A percentile compares a stretch with the other conserved stretches of the same genome.
Conservation (phyloP, 2,113 vertebrate species). For the Archocentrus centrarchus region DNA sequence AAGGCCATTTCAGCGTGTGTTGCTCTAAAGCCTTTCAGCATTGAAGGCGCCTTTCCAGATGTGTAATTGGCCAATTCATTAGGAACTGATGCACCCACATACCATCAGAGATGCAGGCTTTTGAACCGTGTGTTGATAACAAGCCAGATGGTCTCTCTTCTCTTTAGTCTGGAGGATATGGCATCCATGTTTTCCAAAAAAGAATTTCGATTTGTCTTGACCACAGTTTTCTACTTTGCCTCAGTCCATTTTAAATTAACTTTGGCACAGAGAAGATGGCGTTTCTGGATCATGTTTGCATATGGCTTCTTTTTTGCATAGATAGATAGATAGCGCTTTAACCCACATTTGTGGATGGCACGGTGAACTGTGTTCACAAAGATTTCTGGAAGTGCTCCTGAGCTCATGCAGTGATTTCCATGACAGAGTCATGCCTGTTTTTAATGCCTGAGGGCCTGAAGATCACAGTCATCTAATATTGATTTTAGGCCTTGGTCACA, state of each 20-base stretch:
- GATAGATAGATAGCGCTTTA: background rate
- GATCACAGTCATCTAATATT: no score
- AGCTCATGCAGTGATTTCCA: no score
- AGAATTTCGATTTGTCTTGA: background rate
- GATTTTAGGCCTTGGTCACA: no score
- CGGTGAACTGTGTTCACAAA: no score
- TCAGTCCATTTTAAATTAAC: background rate
- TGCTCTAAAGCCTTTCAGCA: background rate
- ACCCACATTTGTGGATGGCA: no score
- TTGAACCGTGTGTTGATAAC: background rate
- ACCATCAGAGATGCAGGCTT: background rate
- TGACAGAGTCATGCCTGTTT: no score
- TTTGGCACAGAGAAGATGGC: background rate
- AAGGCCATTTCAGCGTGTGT: background rate
- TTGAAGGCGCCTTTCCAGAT: background rate
- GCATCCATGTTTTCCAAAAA: background rate
- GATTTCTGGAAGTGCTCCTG: no score
- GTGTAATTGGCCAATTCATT: background rate
- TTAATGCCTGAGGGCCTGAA: no score
- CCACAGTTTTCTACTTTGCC: background rate
- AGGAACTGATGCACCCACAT: background rate
- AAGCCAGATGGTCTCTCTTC: background rate
- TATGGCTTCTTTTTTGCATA: background rate
- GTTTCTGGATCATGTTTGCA: background rate
- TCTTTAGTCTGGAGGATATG: accelerated